Evolutionary conservation across 2,888 invertebrate species (phyloP).

Genomic region (Antheraea yamamai): DNA sequence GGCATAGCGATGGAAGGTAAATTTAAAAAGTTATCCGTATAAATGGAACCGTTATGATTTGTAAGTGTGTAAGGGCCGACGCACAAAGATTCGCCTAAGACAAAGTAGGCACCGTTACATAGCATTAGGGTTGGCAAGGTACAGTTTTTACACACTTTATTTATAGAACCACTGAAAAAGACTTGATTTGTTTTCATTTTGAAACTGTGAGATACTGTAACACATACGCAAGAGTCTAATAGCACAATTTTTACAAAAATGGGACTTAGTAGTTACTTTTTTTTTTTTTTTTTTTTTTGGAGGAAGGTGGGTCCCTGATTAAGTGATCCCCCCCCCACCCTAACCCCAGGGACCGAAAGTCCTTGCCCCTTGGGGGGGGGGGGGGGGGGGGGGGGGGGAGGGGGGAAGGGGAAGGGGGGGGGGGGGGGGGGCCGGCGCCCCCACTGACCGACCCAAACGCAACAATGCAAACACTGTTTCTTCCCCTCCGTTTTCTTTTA

Average conservation of each 20-base stretch:
- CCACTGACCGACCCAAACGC: no score
- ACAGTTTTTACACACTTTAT: neutral
- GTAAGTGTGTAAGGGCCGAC: conserved; percentile 43
- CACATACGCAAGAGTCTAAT: neutral
- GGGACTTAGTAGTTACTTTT: no score
- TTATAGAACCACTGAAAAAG: neutral
- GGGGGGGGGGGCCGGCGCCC: no score
- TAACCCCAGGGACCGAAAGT: no score
- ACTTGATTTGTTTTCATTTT: neutral
- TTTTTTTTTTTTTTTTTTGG: no score
- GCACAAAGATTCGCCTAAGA: conserved; percentile 57
- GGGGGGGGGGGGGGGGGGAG: no score
- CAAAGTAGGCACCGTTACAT: conserved; percentile 70
- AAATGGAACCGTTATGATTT: conserved; percentile 38
- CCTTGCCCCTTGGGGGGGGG: no score
- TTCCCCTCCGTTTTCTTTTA: no score
- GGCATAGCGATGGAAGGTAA: neutral
- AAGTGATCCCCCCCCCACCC: no score
- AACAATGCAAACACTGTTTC: no score
- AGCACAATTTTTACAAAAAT: neutral
- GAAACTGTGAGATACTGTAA: neutral
- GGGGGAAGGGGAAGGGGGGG: no score
- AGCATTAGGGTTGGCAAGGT: conserved; percentile 31
- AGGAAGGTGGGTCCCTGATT: no score
- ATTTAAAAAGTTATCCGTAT: conserved; percentile 16